phyloP scores from a whole-genome alignment of 2,113 vertebrate species.

The Saccopteryx leptura region DNA sequence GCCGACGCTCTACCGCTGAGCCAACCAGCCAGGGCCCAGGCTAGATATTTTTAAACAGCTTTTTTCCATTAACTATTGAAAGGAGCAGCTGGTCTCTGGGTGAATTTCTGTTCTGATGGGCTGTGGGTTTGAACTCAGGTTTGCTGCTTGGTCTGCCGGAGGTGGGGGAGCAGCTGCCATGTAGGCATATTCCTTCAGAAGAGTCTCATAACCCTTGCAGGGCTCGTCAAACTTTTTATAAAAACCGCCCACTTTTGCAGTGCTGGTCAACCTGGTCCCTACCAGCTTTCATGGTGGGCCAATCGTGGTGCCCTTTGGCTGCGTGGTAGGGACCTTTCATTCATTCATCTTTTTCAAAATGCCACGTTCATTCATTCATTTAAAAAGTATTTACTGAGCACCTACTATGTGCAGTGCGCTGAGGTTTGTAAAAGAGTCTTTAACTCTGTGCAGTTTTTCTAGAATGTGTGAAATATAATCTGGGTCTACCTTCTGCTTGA shows the following conservation, averaged over 20 bases:
- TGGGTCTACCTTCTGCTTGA: background rate
- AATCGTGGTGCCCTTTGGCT: no score
- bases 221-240: no score
- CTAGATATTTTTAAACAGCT: background rate
- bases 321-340: background rate
- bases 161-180: no score
- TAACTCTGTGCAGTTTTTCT: slow-evolving; percentile 10
- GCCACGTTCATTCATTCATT: background rate
- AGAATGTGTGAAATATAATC: background rate
- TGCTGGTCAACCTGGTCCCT: no score
- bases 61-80: background rate
- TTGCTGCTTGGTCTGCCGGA: background rate
- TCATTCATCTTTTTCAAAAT: slow-evolving; percentile 4
- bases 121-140: background rate
- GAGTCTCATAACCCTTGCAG: background rate
- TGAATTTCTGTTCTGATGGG: background rate
- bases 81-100: background rate
- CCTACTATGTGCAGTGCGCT: background rate
- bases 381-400: slow-evolving; percentile 10
- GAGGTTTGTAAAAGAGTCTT: background rate
- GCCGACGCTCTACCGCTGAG: no score
- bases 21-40: no score
- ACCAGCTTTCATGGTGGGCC: no score
- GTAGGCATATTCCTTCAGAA: background rate
- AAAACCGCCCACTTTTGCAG: no score